Evolutionary conservation across 2,888 invertebrate species (phyloP).

Genomic region (Leptinotarsa peninsularis): DNA sequence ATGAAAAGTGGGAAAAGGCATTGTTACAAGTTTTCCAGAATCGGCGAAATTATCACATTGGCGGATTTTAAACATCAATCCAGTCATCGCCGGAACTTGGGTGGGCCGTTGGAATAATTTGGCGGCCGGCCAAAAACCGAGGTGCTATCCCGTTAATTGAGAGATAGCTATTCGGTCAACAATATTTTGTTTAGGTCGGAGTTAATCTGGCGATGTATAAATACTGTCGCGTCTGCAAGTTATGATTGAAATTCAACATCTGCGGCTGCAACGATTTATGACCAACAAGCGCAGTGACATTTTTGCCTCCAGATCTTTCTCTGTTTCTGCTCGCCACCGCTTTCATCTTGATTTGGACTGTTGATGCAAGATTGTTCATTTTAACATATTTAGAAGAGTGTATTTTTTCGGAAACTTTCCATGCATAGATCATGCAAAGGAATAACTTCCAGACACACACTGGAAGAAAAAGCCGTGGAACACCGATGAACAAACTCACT

Average conservation of each 20-base stretch:
- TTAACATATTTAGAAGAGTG: no score
- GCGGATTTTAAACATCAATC: conserved; percentile 8
- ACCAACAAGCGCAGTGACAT: neutral
- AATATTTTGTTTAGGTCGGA: conserved; percentile 60
- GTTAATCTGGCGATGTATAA: conserved; percentile 62
- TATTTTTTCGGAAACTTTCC: no score
- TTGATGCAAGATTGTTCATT: neutral
- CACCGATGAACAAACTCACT: no score
- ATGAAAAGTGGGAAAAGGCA: no score
- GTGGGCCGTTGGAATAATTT: conserved; percentile 30
- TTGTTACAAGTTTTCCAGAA: no score
- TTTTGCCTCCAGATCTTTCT: neutral
- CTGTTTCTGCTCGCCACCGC: neutral
- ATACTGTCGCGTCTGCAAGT: conserved; percentile 64
- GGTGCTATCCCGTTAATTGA: conserved; percentile 61
- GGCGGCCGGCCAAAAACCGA: conserved; percentile 47
- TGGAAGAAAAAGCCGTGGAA: no score
- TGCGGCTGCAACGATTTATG: conserved; percentile 30
- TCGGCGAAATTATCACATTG: conserved; percentile 16
- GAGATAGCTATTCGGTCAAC: conserved; percentile 63
- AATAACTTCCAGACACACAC: no score
- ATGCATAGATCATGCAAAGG: no score
- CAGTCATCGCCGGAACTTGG: conserved; percentile 27
- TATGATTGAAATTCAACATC: conserved; percentile 38
- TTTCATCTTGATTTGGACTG: conserved; percentile 8